Evolutionary conservation across 2,888 invertebrate genomes (phyloP).

Genomic region (Drosophila lacicola): DNA sequence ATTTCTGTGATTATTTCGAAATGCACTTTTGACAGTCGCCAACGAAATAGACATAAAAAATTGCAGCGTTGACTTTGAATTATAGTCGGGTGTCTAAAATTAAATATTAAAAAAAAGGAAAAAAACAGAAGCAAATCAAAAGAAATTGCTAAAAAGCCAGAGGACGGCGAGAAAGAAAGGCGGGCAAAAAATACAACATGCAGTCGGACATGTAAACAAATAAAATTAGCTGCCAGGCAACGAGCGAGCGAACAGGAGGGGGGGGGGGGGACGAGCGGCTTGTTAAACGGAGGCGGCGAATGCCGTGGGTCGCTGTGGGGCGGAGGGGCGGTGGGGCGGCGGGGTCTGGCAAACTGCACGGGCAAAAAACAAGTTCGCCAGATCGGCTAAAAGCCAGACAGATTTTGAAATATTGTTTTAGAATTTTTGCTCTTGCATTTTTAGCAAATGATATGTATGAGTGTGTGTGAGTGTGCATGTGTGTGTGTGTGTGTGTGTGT

Average conservation of each 20-base stretch:
- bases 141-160: constrained; percentile 65
- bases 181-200: constrained; percentile 70
- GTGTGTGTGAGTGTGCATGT: constrained; percentile 16
- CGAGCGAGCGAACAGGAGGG: constrained; percentile 23
- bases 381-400: constrained; percentile 81
- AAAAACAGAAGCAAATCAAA: constrained; percentile 37
- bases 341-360: constrained; percentile 49
- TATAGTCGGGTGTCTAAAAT: constrained; percentile 78
- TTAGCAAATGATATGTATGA: constrained; percentile 57
- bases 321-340: background rate
- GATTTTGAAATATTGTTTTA: constrained; percentile 81
- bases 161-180: constrained; percentile 44
- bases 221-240: constrained; percentile 77
- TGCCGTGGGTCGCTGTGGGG: background rate
- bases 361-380: constrained; percentile 78
- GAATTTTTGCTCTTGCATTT: constrained; percentile 77
- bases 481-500: constrained; percentile 10
- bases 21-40: constrained; percentile 61
- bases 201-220: constrained; percentile 80
- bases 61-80: constrained; percentile 81
- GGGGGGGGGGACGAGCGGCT: constrained; percentile 8
- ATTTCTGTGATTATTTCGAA: constrained; percentile 34
- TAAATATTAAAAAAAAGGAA: constrained; percentile 74
- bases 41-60: constrained; percentile 73
- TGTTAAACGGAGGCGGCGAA: constrained; percentile 1